Conservation (phyloP, 2,113 vertebrate species). For the Asarcornis scutulata region DNA sequence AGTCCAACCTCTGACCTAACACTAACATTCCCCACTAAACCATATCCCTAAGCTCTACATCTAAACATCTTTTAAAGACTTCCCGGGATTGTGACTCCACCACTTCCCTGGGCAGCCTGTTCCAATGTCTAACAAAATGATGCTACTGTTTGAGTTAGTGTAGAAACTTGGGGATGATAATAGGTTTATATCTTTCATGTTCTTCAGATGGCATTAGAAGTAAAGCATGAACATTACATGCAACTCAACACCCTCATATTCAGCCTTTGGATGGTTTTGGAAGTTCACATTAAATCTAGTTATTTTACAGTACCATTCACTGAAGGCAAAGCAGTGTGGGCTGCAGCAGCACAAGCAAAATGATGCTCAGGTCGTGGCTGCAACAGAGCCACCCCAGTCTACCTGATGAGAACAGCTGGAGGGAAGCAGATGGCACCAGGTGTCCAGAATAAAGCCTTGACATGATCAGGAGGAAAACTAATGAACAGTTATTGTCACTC, state of each 20-base stretch:
- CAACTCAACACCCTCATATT: not conserved
- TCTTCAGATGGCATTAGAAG: not conserved
- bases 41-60: too few species aligned
- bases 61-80: too few species aligned
- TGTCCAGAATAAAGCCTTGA: not conserved
- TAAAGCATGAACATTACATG: not conserved
- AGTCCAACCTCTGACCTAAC: too few species aligned
- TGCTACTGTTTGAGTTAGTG: not conserved
- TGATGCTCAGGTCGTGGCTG: fast-evolving
- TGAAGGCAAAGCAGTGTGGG: not conserved
- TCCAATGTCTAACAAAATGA: not conserved
- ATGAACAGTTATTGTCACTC: conserved; percentile 20
- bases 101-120: too few species aligned
- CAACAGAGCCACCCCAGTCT: not conserved
- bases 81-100: too few species aligned
- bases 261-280: not conserved
- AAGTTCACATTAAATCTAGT: not conserved
- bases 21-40: too few species aligned
- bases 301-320: not conserved
- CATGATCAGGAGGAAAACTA: not conserved
- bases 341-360: not conserved
- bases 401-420: not conserved
- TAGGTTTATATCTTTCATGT: not conserved
- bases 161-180: not conserved
- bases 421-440: not conserved